Base-by-base conservation (phyloP, 2,113 vertebrate genomes). In the Rissa tridactyla region DNA sequence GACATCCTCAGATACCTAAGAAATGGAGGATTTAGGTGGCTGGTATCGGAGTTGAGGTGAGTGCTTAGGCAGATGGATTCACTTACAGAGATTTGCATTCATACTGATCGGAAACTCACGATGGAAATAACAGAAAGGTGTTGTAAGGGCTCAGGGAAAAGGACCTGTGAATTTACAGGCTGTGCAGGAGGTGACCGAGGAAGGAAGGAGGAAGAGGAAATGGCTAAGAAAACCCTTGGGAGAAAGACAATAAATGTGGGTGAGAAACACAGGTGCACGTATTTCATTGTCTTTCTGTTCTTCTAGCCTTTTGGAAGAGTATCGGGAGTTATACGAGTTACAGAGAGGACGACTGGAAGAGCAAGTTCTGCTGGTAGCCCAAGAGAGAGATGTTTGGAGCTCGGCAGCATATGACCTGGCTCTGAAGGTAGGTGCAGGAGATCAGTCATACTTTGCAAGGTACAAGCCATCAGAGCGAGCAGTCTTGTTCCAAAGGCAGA, bases 321-420 rank as follows among this genome's bases (percentile, higher is more conserved):
- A 98, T 94, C 98, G 98, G 38, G 96, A 98, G 22, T 97, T 99
- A 46, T 99, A 99, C 17, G 98, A 99, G 90, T 71, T 99, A 76
- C 99, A 99, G 86, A 98, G 98, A 95, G 81, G 73, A 70, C 97
- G 98, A n/a, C 98, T 99, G 66, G 98, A 99, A 94, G 92, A 86
- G 27, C 98, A 99, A 87, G 93, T 99, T 95, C 95, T 91, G 34
- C 90, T 97, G 30, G 92, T 99, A 90, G 98, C 98, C 2, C 72
- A 95, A 47, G 99, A 99, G 75, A 98, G 97, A 91, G 99, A 99
- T 70, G 58, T 97, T 57, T 99, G 99, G 99, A 98, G 95, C 68
- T 94, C 97, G 78, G 94, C 98, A 54, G 98, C 98, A 0, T 97
- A 98, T 75, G 96, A 98, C 64, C 93, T 99, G 30, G 98, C 98